Conservation (phyloP, 2,113 vertebrate genomes). For the Colius striatus region DNA sequence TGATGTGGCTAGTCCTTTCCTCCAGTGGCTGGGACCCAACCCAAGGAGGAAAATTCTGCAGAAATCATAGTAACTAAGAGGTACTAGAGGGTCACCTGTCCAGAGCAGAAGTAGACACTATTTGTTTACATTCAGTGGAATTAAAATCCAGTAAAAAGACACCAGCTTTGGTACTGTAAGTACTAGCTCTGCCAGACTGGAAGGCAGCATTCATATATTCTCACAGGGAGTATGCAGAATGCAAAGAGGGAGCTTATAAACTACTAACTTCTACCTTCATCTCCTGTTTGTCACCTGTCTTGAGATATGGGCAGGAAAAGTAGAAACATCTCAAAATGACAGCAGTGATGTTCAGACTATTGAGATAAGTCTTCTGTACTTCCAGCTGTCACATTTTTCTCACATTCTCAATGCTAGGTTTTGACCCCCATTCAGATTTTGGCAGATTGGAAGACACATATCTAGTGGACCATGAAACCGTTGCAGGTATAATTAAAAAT, state of each 20-base stretch:
- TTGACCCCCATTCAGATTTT: background rate
- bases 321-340: background rate
- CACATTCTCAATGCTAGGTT: background rate
- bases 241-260: background rate
- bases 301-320: background rate
- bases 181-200: background rate
- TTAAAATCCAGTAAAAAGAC: background rate
- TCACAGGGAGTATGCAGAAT: background rate
- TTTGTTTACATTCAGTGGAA: background rate
- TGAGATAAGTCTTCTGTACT: background rate
- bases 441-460: background rate
- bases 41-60: background rate
- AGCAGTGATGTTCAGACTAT: background rate
- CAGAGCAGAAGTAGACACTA: background rate
- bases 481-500: background rate
- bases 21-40: background rate
- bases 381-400: background rate
- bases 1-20: background rate
- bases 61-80: background rate
- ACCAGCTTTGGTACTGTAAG: background rate
- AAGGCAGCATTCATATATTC: background rate
- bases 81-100: background rate
- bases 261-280: background rate
- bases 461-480: background rate
- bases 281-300: background rate